A percentile compares a stretch with the other conserved stretches of the same genome.
phyloP scores from a whole-genome alignment of 2,888 invertebrate genomes.

The Aphrophora alni region DNA sequence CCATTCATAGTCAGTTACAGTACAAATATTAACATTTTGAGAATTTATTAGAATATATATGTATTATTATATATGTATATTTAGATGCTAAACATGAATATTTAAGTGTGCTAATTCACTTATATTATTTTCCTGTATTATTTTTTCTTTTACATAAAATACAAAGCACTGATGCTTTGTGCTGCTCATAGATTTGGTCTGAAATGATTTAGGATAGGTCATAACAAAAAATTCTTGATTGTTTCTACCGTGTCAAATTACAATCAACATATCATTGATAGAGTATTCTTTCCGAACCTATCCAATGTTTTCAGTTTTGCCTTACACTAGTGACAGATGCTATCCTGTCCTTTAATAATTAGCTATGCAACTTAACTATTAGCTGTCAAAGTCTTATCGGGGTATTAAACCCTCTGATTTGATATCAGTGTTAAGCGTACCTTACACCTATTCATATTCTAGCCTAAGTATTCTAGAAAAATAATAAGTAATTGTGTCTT shows the following conservation, averaged over 20 bases:
- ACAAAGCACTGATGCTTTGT: background rate
- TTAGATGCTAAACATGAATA: background rate
- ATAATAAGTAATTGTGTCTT: conserved; percentile 41
- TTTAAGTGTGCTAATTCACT: background rate
- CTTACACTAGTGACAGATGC: background rate
- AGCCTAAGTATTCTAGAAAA: conserved; percentile 34
- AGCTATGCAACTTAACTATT: background rate
- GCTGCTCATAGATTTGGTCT: background rate
- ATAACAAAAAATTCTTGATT: background rate
- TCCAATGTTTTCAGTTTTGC: background rate
- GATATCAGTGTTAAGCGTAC: conserved; percentile 19
- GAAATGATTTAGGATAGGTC: background rate
- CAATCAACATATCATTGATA: conserved; percentile 28
- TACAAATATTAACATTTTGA: conserved; percentile 33
- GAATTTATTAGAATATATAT: conserved; percentile 27
- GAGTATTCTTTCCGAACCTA: background rate
- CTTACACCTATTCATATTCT: conserved; percentile 16
- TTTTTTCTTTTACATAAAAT: background rate
- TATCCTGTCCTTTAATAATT: background rate
- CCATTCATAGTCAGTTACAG: conserved; percentile 35
- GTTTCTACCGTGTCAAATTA: conserved; percentile 19
- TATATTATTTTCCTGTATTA: background rate
- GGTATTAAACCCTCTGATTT: background rate
- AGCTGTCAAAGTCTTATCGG: background rate
- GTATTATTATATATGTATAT: background rate